phyloP scores from a whole-genome alignment of 2,797 vertebrate genomes.

The Fringilla coelebs region DNA sequence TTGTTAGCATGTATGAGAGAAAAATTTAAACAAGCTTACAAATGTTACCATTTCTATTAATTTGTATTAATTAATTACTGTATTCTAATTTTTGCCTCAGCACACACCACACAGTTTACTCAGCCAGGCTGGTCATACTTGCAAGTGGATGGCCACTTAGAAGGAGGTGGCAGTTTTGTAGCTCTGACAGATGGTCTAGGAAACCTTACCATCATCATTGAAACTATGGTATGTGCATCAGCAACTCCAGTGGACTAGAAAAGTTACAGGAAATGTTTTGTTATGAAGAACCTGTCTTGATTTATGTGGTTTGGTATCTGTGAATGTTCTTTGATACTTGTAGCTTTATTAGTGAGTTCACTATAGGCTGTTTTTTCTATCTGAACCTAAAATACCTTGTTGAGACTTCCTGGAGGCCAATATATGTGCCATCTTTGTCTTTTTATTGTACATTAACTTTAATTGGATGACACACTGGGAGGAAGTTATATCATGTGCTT shows the following conservation, averaged over 20 bases:
- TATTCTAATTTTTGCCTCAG: slow-evolving; percentile 64
- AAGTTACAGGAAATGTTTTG: neutral
- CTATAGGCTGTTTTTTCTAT: neutral
- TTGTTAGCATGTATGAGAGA: neutral
- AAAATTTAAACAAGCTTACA: neutral
- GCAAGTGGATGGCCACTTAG: slow-evolving; percentile 86
- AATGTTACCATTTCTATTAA: neutral
- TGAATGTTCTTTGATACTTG: neutral
- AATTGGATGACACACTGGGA: neutral
- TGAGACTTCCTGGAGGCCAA: neutral
- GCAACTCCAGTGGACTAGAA: neutral
- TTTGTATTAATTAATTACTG: neutral
- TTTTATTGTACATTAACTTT: neutral
- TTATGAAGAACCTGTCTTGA: neutral
- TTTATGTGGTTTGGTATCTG: neutral
- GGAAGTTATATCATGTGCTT: neutral
- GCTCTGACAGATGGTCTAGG: slow-evolving; percentile 88
- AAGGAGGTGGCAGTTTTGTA: slow-evolving; percentile 89
- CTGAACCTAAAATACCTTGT: neutral
- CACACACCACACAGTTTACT: slow-evolving; percentile 93
- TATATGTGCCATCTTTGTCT: neutral
- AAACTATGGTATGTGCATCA: slow-evolving; percentile 88
- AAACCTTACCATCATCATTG: slow-evolving; percentile 91
- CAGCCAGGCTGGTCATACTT: slow-evolving; percentile 94
- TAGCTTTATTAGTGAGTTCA: neutral